Conservation (phyloP, 1,140 invertebrate genomes). For the Musca vetustissima region DNA sequence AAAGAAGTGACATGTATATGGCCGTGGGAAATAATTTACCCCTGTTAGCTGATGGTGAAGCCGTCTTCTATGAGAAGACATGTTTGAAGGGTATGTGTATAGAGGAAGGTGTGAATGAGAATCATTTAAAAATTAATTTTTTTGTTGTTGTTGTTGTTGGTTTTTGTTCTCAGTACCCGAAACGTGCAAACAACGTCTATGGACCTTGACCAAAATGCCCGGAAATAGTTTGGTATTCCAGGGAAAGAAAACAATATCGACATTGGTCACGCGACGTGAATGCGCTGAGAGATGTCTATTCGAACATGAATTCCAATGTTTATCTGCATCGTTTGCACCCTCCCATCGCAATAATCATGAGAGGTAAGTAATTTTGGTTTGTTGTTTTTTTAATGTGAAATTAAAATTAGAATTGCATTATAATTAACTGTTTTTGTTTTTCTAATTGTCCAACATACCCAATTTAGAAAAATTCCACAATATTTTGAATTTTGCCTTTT, state of each 20-base stretch:
- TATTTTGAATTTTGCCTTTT: not conserved
- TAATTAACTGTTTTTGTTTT: not conserved
- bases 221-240: conserved; percentile 58
- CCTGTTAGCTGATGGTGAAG: conserved; percentile 53
- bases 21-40: conserved; percentile 48
- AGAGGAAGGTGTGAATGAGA: not conserved
- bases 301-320: conserved; percentile 56
- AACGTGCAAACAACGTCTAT: conserved; percentile 51
- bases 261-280: conserved; percentile 55
- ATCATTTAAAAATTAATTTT: not conserved
- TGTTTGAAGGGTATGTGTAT: conserved; percentile 51
- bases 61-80: conserved; percentile 58
- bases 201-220: conserved; percentile 58
- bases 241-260: conserved; percentile 56
- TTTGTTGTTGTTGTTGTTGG: too few species aligned
- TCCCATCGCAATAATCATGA: conserved; percentile 51
- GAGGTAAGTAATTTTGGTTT: conserved; percentile 28
- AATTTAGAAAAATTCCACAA: not conserved
- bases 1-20: conserved; percentile 39
- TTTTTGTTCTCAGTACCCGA: conserved; percentile 45
- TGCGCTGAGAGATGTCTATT: conserved; percentile 58
- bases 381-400: not conserved
- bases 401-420: conserved; percentile 2
- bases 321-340: conserved; percentile 57
- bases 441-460: not conserved